Evolutionary conservation across 23 tunicate genomes (phyloP).

Genomic region (Ascidia mentula): DNA sequence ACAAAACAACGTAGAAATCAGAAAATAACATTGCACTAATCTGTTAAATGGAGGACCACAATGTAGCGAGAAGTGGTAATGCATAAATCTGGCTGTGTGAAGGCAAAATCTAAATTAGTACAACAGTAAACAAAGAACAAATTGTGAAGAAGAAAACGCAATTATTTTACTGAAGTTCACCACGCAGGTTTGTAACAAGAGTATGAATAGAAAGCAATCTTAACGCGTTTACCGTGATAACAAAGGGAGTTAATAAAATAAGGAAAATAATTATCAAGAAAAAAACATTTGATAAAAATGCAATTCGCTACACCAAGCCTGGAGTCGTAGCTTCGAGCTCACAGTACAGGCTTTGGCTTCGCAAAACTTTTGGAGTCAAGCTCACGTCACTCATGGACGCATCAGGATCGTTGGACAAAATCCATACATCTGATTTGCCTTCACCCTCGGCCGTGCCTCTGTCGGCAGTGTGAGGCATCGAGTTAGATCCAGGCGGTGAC

Average conservation of each 20-base stretch:
- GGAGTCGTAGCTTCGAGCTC: background rate
- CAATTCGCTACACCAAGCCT: background rate
- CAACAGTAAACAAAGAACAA: background rate
- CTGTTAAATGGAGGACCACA: background rate
- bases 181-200: background rate
- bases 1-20: background rate
- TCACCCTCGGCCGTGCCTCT: background rate
- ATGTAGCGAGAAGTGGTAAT: background rate
- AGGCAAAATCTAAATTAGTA: background rate
- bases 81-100: slow-evolving; percentile 1
- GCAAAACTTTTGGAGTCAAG: background rate
- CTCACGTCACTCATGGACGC: background rate
- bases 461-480: background rate
- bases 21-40: background rate
- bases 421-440: background rate
- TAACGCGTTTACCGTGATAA: too few relatives aligned
- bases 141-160: background rate
- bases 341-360: background rate
- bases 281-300: background rate
- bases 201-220: background rate
- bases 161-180: background rate
- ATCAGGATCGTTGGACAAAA: background rate
- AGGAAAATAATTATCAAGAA: background rate
- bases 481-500: background rate
- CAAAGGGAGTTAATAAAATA: background rate